Evolutionary conservation across 2,113 vertebrate species (phyloP).

Genomic region (Myrmecophaga tridactyla): DNA sequence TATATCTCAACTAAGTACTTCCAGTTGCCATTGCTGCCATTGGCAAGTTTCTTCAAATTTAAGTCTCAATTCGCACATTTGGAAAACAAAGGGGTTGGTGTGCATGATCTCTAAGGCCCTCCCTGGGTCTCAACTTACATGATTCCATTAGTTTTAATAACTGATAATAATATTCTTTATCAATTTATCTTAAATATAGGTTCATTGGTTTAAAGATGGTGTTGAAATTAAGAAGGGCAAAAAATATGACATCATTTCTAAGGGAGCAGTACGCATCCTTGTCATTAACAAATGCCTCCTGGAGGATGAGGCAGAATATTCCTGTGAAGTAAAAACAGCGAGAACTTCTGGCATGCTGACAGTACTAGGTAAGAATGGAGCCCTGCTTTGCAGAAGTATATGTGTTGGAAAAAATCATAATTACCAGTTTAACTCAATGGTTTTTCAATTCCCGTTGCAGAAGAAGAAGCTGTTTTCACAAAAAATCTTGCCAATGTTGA

Average conservation of each 20-base stretch:
- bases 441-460: slow-evolving; percentile 81
- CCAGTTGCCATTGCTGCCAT: neutral
- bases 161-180: neutral
- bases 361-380: slow-evolving; percentile 89
- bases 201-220: slow-evolving; percentile 97
- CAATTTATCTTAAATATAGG: slow-evolving; percentile 83
- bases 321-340: slow-evolving; percentile 94
- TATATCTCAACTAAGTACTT: neutral
- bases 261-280: slow-evolving; percentile 91
- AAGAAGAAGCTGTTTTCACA: slow-evolving; percentile 96
- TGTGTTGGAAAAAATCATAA: neutral
- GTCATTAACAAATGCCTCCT: slow-evolving; percentile 93
- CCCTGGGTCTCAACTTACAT: neutral
- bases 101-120: neutral
- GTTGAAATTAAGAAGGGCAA: slow-evolving; percentile 97
- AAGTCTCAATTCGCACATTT: neutral
- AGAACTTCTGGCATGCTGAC: slow-evolving; percentile 95
- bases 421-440: slow-evolving; percentile 17
- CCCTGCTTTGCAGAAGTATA: neutral
- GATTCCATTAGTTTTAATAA: neutral
- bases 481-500: slow-evolving; percentile 96
- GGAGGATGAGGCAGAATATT: slow-evolving; percentile 98
- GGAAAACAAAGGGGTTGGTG: neutral
- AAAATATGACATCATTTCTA: slow-evolving; percentile 95
- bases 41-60: neutral